phyloP scores from a whole-genome alignment of 2,113 vertebrate genomes.

The Mus spicilegus region DNA sequence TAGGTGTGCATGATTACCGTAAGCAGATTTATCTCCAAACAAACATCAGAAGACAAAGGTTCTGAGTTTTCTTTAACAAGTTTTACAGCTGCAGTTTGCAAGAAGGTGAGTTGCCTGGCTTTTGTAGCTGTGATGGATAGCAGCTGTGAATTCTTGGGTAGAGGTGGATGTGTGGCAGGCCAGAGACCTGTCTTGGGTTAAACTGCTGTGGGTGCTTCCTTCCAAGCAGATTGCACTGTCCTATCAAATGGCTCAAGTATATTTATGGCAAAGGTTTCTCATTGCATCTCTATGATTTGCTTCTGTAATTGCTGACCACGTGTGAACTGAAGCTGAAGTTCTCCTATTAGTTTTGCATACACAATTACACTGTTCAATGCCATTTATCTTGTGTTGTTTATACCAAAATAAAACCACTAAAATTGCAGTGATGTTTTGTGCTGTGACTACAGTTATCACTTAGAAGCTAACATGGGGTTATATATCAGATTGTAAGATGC shows the following conservation, averaged over 20 bases:
- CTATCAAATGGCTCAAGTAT: background rate
- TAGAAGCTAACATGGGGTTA: background rate
- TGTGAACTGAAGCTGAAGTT: background rate
- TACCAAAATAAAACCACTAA: background rate
- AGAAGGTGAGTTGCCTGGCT: constrained; percentile 88
- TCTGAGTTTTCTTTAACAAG: constrained; percentile 87
- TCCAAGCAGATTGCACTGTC: background rate
- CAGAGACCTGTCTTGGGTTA: background rate
- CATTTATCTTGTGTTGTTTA: background rate
- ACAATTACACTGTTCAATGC: background rate
- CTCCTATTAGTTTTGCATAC: background rate
- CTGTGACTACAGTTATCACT: background rate
- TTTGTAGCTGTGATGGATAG: background rate
- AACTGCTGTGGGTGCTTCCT: background rate
- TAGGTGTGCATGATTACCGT: background rate
- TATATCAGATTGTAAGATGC: background rate
- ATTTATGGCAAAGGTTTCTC: background rate
- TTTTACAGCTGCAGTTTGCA: constrained; percentile 91
- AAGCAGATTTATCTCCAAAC: background rate
- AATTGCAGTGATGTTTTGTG: background rate
- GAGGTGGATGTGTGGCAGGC: background rate
- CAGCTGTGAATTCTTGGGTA: background rate
- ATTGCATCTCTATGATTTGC: background rate
- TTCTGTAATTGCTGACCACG: background rate
- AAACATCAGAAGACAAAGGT: background rate